Percentiles rank a stretch among this genome's conserved stretches.
These are phyloP conservation scores for Cyrtorhinus lividipennis DNA, from an alignment of 1,140 invertebrate species.

Conservation along the genomic window DNA sequence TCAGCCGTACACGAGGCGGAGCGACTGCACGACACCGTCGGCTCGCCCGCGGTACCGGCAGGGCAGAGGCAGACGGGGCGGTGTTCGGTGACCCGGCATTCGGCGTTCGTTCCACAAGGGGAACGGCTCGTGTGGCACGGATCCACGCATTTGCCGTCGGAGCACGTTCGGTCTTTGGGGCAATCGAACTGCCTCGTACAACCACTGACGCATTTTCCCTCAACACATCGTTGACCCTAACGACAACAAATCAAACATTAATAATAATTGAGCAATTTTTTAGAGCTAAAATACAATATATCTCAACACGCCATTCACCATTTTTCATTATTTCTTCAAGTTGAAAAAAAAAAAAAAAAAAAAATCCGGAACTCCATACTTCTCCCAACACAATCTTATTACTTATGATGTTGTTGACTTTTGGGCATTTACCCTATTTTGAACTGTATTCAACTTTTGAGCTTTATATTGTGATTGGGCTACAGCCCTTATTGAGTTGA, in stretches of 20 bases:
- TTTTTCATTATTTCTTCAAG: no score
- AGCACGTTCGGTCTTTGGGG: constrained; percentile 55
- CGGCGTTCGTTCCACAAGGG: constrained; percentile 56
- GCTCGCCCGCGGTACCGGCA: constrained; percentile 48
- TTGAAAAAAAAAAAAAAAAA: no score
- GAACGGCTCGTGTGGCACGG: constrained; percentile 46
- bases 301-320: no score
- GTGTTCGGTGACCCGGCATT: constrained; percentile 59
- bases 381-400: no score
- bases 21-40: constrained; percentile 23
- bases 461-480: not conserved
- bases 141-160: constrained; percentile 50
- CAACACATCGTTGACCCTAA: constrained; percentile 45
- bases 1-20: constrained; percentile 59
- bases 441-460: no score
- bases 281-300: no score
- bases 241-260: constrained; percentile 10
- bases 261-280: not conserved
- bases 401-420: no score
- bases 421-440: no score
- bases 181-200: constrained; percentile 70
- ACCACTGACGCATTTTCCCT: constrained; percentile 49
- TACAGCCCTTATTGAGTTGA: not conserved
- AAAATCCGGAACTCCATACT: no score
- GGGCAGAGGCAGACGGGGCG: constrained; percentile 71